These are phyloP conservation scores for Hofmannophila pseudospretella DNA, from an alignment of 2,888 invertebrate genomes.

Conservation along the genomic window DNA sequence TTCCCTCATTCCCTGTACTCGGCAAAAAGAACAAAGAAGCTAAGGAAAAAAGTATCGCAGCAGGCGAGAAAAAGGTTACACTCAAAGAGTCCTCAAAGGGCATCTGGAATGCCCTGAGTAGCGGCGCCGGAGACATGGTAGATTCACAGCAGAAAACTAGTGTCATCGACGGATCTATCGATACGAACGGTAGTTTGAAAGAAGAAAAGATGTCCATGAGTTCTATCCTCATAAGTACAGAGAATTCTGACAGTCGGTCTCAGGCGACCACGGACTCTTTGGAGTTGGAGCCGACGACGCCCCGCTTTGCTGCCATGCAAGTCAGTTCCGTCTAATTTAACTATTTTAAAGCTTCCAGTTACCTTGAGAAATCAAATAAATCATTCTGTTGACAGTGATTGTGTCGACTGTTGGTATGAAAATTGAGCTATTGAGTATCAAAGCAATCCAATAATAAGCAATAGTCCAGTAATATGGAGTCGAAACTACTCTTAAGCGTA, in stretches of 20 bases:
- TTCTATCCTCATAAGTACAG: slow-evolving; percentile 55
- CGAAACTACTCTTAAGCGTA: no score
- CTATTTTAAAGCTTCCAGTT: slow-evolving; percentile 7
- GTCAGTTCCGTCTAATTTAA: slow-evolving; percentile 75
- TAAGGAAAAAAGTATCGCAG: slow-evolving; percentile 59
- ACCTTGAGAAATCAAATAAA: no score
- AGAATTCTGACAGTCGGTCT: slow-evolving; percentile 68
- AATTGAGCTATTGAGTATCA: no score
- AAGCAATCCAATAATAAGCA: no score
- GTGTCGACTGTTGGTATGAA: no score
- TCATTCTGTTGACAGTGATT: no score
- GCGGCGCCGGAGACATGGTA: slow-evolving; percentile 68
- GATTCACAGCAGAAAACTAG: slow-evolving; percentile 66
- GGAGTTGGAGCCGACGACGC: slow-evolving; percentile 68
- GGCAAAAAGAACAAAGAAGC: slow-evolving; percentile 80
- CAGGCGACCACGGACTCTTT: slow-evolving; percentile 71
- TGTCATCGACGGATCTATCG: slow-evolving; percentile 43
- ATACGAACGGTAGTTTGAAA: slow-evolving; percentile 64
- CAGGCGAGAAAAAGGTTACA: slow-evolving; percentile 62
- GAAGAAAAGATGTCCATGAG: slow-evolving; percentile 68
- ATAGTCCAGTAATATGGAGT: no score
- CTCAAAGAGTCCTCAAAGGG: slow-evolving; percentile 67
- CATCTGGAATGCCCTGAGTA: slow-evolving; percentile 65
- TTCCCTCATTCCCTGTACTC: slow-evolving; percentile 79
- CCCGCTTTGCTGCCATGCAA: slow-evolving; percentile 77